Base-by-base conservation (phyloP, 2,888 invertebrate species). In the Agapetus fuscipes region DNA sequence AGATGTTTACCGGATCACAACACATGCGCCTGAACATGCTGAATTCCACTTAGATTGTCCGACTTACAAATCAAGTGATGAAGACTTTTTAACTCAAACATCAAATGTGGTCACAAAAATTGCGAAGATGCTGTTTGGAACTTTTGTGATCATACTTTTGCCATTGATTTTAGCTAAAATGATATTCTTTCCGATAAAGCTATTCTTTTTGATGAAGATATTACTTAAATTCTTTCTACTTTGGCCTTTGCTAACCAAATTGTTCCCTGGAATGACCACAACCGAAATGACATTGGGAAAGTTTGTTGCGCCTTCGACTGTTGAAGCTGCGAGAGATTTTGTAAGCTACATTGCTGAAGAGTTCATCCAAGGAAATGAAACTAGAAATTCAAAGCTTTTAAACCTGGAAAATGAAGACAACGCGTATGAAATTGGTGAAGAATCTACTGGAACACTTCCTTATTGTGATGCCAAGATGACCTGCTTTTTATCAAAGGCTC, bases 111-210 rank as follows among this genome's bases (percentile, higher is more conserved):
- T 44, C 7, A 9, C 62, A 3, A 69, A 64, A 48, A 64, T 66
- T 25, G 66, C 67, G 4, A 70, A 70, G 52, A 67, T 69, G 37
- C 60, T 69, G 61, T 50, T 69, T 45, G 65, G 69, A 3, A 62
- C 59, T 16, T 62, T 66, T 28, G 55, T 62, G 32, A 65, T 70
- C 43, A 56, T 60, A 15, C 55, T 66, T 43, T 47, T 70, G 15
- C 69, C 69, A 53, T 49, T 67, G 35, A 49, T 68, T 26, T 59
- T 56, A 13, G 64, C 62, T 13, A 70, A 70, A 54, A 50, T 69
- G 37, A 52, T 70, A 45, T 51, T 70, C 15, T 48, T 67, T 33
- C 69, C 70, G 2, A 45, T 66, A 14, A 55, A 61, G 17, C 51
- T 66, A 17, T 56, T 66, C 43, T 46, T 68, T 25, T 49, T 66